Conservation (phyloP, 2,888 invertebrate genomes). For the Linhomoeus sp. region DNA sequence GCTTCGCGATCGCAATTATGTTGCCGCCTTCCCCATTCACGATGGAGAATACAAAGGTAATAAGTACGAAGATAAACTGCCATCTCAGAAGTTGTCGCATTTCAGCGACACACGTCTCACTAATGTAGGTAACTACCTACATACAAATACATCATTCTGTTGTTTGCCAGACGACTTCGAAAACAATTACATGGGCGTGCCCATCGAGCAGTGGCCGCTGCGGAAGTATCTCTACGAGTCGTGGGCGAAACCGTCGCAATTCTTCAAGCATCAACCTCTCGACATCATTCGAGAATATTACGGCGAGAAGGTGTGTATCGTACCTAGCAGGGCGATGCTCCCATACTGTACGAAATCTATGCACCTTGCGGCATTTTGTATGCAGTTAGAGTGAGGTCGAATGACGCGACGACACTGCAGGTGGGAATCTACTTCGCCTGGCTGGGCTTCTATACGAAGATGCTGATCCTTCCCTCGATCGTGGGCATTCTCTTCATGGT, state of each 20-base stretch:
- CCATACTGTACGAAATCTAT: too few relatives aligned
- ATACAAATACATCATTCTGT: too few relatives aligned
- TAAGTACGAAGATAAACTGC: too few relatives aligned
- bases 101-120: too few relatives aligned
- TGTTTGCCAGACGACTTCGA: not conserved
- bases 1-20: not conserved
- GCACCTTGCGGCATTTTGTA: too few relatives aligned
- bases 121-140: too few relatives aligned
- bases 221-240: conserved; percentile 5
- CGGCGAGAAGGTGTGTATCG: conserved; percentile 44
- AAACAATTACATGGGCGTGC: not conserved
- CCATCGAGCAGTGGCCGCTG: conserved; percentile 1
- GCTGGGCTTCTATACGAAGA: conserved; percentile 80
- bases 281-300: conserved; percentile 6
- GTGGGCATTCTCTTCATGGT: conserved; percentile 72
- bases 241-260: conserved; percentile 5
- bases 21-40: conserved; percentile 1
- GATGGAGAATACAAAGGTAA: conserved; percentile 1
- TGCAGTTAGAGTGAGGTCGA: too few relatives aligned
- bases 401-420: too few relatives aligned
- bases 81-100: too few relatives aligned
- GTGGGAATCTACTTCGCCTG: conserved; percentile 66
- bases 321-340: too few relatives aligned
- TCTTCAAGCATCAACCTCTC: conserved; percentile 7
- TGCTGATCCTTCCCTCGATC: conserved; percentile 63